A percentile compares a stretch with the other conserved stretches of the same genome.
phyloP scores from a whole-genome alignment of 1,140 invertebrate genomes.

The Magallana gigas region DNA sequence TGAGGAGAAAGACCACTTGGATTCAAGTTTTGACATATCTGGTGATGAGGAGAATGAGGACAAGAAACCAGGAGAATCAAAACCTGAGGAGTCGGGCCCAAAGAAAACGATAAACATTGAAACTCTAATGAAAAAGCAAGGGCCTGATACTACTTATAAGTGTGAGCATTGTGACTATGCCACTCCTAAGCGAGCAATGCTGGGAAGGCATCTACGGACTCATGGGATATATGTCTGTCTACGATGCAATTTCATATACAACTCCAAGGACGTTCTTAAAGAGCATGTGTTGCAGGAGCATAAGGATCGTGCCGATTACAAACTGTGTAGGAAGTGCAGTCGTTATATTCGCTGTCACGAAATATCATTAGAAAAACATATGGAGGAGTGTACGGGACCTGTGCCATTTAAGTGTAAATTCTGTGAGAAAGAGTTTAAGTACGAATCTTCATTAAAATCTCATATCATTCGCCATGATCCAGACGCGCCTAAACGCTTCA shows the following conservation, averaged over 20 bases:
- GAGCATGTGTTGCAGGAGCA: constrained; percentile 67
- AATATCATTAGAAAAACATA: constrained; percentile 71
- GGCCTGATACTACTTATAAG: constrained; percentile 57
- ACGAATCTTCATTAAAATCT: constrained; percentile 70
- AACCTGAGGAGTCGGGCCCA: background rate
- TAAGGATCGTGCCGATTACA: constrained; percentile 66
- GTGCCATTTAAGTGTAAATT: constrained; percentile 69
- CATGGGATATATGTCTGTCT: constrained; percentile 71
- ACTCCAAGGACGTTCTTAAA: constrained; percentile 62
- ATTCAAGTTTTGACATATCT: constrained; percentile 36
- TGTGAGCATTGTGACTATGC: constrained; percentile 71
- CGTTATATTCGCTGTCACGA: constrained; percentile 70
- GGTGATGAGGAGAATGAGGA: constrained; percentile 50
- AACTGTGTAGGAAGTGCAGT: constrained; percentile 73
- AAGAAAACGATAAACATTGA: constrained; percentile 28
- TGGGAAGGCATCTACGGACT: constrained; percentile 68
- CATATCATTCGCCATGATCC: constrained; percentile 57
- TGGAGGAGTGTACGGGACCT: constrained; percentile 69
- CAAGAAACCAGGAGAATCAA: background rate
- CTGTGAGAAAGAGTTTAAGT: constrained; percentile 76
- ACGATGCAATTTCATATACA: constrained; percentile 68
- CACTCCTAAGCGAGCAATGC: constrained; percentile 65
- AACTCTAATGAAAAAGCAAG: constrained; percentile 30
- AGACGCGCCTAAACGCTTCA: constrained; percentile 70
- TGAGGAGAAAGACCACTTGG: constrained; percentile 48